Base-by-base conservation (phyloP, 2,888 invertebrate species). In the Tinea semifulvella region DNA sequence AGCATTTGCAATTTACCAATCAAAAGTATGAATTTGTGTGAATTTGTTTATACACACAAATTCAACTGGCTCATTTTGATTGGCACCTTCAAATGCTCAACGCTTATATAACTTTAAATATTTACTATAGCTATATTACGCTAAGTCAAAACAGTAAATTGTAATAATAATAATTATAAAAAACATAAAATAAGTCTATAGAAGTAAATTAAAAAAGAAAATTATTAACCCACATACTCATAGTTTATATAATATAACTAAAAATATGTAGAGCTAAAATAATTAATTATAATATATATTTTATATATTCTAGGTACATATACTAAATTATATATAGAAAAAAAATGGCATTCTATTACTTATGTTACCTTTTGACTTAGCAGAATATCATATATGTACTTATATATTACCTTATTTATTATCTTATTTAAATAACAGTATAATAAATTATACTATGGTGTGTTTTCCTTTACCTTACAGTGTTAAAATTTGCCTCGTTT, bases 391-490 rank as follows among this genome's bases (percentile, higher is more conserved):
- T 18, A 17, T 7, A 16, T 18, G 8, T 2, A 36, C 5, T 18
- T 22, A 22, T 22, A 22, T 7, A 22, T 5, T 36, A 36, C 2
- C 36, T 36, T 16, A 16, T 22, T 22, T 7, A 22, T 22, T 22
- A 22, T 22, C 8, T 22, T 22, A 22, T 8, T 22, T 22, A 22
- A 22, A 22, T 7, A 7, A 7, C 5, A 5, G 6, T 22, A 7
- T 7, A 22, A 5, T 5, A 22, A 22, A 7, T 36, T n/a, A 18
- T 4, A 5, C 18, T 31, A 11, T 79, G 79, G 79, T 79, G 79
- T 79, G 60, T 73, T 74, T 65, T 62, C 10, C 51, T 56, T 61
- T 69, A 79, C 79, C 79, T 79, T 77, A 79, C 79, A 79, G 79
- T 79, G 79, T 61, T 48, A 54, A 57, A 42, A 46, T 55, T 53